Base-by-base conservation (phyloP, 2,888 invertebrate species). In the Gymnosoma rotundatum region DNA sequence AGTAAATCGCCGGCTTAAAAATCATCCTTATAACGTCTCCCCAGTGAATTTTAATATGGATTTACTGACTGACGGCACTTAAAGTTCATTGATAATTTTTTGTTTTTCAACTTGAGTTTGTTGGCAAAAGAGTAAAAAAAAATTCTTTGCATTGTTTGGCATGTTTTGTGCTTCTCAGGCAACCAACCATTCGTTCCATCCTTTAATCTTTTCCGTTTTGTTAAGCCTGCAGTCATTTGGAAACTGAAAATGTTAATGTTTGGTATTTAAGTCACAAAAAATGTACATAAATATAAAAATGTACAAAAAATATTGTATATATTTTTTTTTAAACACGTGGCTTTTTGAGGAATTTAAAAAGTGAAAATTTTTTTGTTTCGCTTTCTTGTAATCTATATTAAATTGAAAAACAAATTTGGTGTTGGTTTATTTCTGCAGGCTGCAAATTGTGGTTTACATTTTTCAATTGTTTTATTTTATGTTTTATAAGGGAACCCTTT, bases 121-220 rank as follows among this genome's bases (percentile, higher is more conserved):
- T 58, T 63, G 48, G 2, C 25, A 45, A 56, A 67, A 36, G 54
- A 8, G n/a, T 16, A 20, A 12, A 61, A 70, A 25, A 72, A 58
- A 48, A 58, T 78, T 70, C 64, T 61, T n/a, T 58, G 58, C 38
- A 36, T 58, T 45, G 32, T 66, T 52, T 63, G 54, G 42, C 14
- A 12, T 42, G 63, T 6, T 45, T n/a, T 42, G 1, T 16, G 45
- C 10, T 8, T 70, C 64, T 50, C 63, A 14, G 48, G 36, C 72
- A 66, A 48, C 73, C 64, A 73, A 5, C 48, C 58, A 48, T 73
- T 48, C 58, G 21, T n/a, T 18, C 21, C 72, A 54, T 73, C 73
- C 78, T 80, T 84, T 69, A 80, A 84, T 81, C 76, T 81, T 81
- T 84, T 84, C 80, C 84, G 80, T 84, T 81, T 76, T 63, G 80